Percentiles rank a stretch among this genome's conserved stretches.
phyloP scores from a whole-genome alignment of 2,797 vertebrate species.

The Esox lucius region DNA sequence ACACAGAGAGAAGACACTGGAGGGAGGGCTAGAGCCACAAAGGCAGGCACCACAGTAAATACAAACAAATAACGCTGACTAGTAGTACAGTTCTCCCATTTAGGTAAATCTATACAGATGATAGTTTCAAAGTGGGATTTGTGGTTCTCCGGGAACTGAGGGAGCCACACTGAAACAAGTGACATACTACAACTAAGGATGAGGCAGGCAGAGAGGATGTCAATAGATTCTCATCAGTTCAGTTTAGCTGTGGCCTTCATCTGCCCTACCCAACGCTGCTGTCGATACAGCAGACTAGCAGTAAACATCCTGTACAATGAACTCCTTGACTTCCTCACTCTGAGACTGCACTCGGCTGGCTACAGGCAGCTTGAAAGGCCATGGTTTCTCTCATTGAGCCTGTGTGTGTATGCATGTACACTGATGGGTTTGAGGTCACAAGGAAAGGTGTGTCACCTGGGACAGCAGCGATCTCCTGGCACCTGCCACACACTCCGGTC shows the following conservation, averaged over 20 bases:
- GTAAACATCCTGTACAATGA: constrained; percentile 23
- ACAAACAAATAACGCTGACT: constrained; percentile 27
- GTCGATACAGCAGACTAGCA: constrained; percentile 22
- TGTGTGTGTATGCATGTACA: not conserved
- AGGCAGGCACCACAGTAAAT: not conserved
- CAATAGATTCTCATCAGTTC: not conserved
- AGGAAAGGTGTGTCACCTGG: constrained; percentile 56
- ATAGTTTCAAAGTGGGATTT: constrained; percentile 26
- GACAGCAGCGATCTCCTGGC: constrained; percentile 39
- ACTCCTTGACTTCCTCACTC: constrained; percentile 24
- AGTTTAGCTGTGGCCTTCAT: constrained; percentile 30
- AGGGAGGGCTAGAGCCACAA: constrained; percentile 32
- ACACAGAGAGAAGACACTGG: constrained; percentile 52
- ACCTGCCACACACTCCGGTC: constrained; percentile 42
- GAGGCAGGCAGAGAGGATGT: constrained; percentile 11
- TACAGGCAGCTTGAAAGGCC: constrained; percentile 7
- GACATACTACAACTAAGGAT: not conserved
- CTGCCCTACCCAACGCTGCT: constrained; percentile 24
- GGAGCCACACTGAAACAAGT: constrained; percentile 31
- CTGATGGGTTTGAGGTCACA: constrained; percentile 21
- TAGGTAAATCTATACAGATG: constrained; percentile 22
- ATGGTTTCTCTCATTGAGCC: constrained; percentile 15
- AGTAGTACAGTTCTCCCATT: not conserved
- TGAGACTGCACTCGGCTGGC: constrained; percentile 6
- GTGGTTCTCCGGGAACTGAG: constrained; percentile 34